phyloP scores from a whole-genome alignment of 2,113 vertebrate genomes.

The Cinclus cinclus region DNA sequence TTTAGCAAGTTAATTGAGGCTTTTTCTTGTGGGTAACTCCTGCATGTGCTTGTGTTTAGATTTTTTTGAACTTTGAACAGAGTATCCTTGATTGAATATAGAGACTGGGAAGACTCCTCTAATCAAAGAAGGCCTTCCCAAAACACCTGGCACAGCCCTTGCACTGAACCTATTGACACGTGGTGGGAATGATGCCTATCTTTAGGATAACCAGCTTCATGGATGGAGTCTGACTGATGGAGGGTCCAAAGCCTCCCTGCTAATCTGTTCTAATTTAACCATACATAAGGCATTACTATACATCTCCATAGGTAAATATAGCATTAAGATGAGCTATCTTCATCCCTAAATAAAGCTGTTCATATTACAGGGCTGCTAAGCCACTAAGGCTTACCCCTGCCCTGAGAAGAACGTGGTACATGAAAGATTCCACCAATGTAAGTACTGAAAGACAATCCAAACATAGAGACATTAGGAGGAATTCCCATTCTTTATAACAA shows the following conservation, averaged over 20 bases:
- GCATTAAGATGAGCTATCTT: background rate
- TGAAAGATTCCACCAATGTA: background rate
- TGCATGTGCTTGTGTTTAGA: background rate
- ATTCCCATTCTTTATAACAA: background rate
- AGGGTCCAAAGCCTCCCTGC: background rate
- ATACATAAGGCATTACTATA: background rate
- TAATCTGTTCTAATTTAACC: background rate
- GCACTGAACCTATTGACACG: background rate
- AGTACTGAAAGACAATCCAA: background rate
- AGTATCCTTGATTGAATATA: background rate
- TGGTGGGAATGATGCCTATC: background rate
- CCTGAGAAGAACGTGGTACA: background rate
- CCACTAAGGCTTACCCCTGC: background rate
- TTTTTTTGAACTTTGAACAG: background rate
- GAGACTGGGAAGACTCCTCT: background rate
- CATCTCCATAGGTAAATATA: background rate
- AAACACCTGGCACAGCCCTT: background rate
- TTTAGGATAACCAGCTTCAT: background rate
- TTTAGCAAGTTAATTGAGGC: background rate
- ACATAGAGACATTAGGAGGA: background rate
- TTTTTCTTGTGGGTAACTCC: background rate
- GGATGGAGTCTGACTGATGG: background rate
- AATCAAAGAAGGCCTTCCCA: background rate
- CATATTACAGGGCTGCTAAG: background rate
- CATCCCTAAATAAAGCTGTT: background rate